phyloP scores from a whole-genome alignment of 2,113 vertebrate genomes.

The Halcyon malimbica region DNA sequence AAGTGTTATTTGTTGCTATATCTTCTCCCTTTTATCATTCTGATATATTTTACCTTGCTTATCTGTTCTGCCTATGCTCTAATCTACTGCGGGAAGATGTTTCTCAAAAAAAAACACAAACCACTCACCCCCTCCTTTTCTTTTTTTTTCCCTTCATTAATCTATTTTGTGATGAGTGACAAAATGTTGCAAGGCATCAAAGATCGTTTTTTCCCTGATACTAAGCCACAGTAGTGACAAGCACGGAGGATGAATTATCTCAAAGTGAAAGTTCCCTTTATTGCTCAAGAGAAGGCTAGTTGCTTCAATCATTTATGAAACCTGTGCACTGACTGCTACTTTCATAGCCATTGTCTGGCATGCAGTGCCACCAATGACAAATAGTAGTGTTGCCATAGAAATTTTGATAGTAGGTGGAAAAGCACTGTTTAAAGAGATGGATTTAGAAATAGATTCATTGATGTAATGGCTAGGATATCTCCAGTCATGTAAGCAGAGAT shows the following conservation, averaged over 20 bases:
- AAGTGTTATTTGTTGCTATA: not conserved
- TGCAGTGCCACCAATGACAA: not conserved
- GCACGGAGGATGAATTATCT: not conserved
- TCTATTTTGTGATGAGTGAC: not conserved
- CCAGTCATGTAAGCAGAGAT: not conserved
- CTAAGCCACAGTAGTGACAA: not conserved
- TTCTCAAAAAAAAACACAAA: not conserved
- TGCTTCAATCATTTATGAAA: slow-evolving; percentile 13
- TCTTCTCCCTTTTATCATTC: not conserved
- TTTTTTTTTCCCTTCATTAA: not conserved
- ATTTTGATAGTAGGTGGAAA: not conserved
- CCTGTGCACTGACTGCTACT: not conserved
- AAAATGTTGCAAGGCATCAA: not conserved
- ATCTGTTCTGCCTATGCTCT: not conserved
- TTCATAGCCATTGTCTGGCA: not conserved
- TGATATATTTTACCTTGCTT: not conserved
- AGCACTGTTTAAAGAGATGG: not conserved
- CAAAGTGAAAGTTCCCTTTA: not conserved
- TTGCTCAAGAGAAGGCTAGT: not conserved
- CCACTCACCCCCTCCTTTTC: accelerated
- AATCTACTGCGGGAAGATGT: not conserved
- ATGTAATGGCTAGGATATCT: not conserved
- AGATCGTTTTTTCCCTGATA: not conserved
- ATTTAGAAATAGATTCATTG: not conserved
- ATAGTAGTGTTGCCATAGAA: not conserved